A percentile compares a stretch with the other conserved stretches of the same genome.
These are phyloP conservation scores for Tretioscincus oriximinensis DNA, from an alignment of 2,113 vertebrate species.

Conservation along the genomic window DNA sequence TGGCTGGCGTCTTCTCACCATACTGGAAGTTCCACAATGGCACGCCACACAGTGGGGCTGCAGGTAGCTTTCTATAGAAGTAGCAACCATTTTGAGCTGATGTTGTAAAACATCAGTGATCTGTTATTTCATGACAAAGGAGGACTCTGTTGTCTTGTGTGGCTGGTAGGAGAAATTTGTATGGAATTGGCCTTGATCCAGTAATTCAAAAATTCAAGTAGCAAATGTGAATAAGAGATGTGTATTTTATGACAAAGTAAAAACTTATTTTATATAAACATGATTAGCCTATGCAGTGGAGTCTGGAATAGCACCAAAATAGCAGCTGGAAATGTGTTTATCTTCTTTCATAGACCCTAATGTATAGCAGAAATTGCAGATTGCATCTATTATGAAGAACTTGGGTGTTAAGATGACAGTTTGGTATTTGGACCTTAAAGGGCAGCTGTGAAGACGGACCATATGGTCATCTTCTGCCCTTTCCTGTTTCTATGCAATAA, in stretches of 20 bases:
- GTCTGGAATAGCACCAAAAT: slow-evolving; percentile 35
- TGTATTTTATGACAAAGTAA: neutral
- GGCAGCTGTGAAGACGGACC: slow-evolving; percentile 34
- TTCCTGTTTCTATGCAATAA: slow-evolving; percentile 51
- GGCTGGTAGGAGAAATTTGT: too few relatives aligned
- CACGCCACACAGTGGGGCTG: too few relatives aligned
- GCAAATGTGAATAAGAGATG: slow-evolving; percentile 7
- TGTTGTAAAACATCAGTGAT: too few relatives aligned
- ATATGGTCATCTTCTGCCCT: slow-evolving; percentile 62
- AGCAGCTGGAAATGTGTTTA: slow-evolving; percentile 53
- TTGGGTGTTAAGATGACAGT: slow-evolving; percentile 39
- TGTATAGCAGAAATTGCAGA: slow-evolving; percentile 39
- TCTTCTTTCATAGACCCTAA: slow-evolving; percentile 44
- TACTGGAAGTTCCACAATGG: too few relatives aligned
- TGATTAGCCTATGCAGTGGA: slow-evolving; percentile 22
- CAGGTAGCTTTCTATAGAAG: too few relatives aligned
- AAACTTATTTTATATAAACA: slow-evolving; percentile 24
- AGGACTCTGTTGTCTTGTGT: too few relatives aligned
- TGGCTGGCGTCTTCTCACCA: too few relatives aligned
- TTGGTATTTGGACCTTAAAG: slow-evolving; percentile 60
- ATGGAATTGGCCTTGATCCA: neutral
- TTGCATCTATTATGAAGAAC: slow-evolving; percentile 34
- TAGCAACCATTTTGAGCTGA: too few relatives aligned
- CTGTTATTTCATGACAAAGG: too few relatives aligned
- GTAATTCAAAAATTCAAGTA: neutral